Evolutionary conservation across 2,797 vertebrate genomes (phyloP).

Genomic region (Anguilla megastoma): DNA sequence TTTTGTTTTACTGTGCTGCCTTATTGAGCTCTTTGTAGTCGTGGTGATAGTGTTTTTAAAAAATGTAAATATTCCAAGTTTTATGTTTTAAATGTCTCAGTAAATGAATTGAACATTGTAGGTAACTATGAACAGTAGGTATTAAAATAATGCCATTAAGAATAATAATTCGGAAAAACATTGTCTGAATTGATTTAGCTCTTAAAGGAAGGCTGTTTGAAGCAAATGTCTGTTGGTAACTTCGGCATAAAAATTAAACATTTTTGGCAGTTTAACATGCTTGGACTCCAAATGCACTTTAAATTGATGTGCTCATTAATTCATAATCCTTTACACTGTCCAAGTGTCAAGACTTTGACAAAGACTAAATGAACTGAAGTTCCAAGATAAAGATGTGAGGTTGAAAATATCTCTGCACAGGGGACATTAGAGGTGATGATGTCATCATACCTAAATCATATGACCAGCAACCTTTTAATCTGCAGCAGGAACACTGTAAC

Average conservation of each 20-base stretch:
- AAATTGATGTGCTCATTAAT: not conserved
- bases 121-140: not conserved
- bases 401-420: not conserved
- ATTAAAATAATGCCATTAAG: not conserved
- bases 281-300: not conserved
- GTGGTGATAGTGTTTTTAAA: not conserved
- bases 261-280: not conserved
- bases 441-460: not conserved
- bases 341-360: not conserved
- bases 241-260: not conserved
- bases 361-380: not conserved
- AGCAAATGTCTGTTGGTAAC: not conserved
- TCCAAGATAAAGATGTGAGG: not conserved
- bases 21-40: constrained; percentile 17
- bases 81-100: not conserved
- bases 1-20: not conserved
- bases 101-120: not conserved
- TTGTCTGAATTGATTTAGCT: not conserved
- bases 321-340: not conserved
- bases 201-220: not conserved
- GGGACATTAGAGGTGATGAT: not conserved
- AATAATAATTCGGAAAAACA: not conserved
- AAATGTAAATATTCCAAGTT: not conserved
- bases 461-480: not conserved
- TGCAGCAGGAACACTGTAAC: not conserved